Evolutionary conservation across 2,888 invertebrate species (phyloP).

Genomic region (Stenichneumon culpator): DNA sequence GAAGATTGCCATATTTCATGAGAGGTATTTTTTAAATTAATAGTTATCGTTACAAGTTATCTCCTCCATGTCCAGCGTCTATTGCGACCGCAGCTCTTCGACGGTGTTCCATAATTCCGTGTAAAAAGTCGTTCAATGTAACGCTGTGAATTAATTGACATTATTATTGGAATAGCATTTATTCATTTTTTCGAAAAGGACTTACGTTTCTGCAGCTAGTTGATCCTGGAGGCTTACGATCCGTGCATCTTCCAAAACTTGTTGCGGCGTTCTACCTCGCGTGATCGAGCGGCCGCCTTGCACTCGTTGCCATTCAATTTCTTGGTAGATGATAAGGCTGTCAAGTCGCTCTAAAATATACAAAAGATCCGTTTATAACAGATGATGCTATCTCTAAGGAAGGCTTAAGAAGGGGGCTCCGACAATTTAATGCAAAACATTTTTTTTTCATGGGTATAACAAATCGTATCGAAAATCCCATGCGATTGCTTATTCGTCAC

Average conservation of each 20-base stretch:
- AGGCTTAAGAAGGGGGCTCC: too few species aligned
- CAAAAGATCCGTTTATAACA: too few species aligned
- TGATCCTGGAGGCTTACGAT: neutral
- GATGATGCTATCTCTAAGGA: too few species aligned
- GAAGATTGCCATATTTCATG: too few species aligned
- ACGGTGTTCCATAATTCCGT: neutral
- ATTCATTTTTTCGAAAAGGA: neutral
- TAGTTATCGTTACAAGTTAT: neutral
- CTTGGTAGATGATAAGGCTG: neutral
- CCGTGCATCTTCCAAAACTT: neutral
- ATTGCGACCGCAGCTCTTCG: neutral
- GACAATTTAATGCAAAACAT: too few species aligned
- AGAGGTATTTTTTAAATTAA: neutral
- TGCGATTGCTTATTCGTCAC: too few species aligned
- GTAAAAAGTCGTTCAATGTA: neutral
- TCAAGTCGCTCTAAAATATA: neutral
- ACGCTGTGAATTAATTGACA: neutral
- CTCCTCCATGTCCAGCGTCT: neutral
- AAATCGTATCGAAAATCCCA: too few species aligned
- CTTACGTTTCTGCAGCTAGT: neutral
- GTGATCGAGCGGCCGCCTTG: neutral
- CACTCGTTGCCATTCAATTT: neutral
- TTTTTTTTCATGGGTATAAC: too few species aligned
- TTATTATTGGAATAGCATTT: neutral
- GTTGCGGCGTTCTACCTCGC: neutral